phyloP scores from a whole-genome alignment of 2,113 vertebrate genomes.

The Saguinus midas region DNA sequence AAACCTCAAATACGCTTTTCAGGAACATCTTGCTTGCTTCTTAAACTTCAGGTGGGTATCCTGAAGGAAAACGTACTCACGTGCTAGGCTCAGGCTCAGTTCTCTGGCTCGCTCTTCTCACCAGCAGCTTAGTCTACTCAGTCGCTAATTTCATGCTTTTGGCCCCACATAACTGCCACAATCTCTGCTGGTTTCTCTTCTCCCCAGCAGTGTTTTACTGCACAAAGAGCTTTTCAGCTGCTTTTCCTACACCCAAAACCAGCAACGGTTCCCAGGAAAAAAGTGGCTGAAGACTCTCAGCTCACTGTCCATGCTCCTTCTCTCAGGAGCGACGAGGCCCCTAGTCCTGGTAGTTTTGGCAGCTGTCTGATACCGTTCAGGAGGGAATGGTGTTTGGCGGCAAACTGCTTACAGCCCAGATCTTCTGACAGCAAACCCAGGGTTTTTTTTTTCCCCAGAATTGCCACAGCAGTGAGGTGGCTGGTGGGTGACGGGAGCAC shows the following conservation, averaged over 20 bases:
- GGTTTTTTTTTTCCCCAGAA: neutral
- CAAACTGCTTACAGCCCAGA: neutral
- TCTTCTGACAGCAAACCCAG: neutral
- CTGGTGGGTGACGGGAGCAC: rapidly evolving
- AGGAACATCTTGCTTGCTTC: neutral
- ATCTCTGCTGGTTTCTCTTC: neutral
- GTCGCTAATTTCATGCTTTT: neutral
- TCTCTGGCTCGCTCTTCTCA: neutral
- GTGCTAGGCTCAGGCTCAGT: neutral
- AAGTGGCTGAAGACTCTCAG: neutral
- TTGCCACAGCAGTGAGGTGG: neutral
- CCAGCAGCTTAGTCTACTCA: neutral
- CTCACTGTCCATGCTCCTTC: neutral
- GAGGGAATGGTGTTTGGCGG: no score
- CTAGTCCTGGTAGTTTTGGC: neutral
- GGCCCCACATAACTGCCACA: neutral
- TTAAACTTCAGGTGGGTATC: neutral
- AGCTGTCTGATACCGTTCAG: no score
- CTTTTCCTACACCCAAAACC: neutral
- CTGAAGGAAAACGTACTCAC: neutral
- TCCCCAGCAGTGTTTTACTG: no score
- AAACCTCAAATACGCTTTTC: neutral
- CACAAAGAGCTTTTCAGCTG: neutral
- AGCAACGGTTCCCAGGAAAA: neutral
- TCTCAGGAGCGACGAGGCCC: neutral